Evolutionary conservation across 2,797 vertebrate genomes (phyloP).

Genomic region (Manis javanica): DNA sequence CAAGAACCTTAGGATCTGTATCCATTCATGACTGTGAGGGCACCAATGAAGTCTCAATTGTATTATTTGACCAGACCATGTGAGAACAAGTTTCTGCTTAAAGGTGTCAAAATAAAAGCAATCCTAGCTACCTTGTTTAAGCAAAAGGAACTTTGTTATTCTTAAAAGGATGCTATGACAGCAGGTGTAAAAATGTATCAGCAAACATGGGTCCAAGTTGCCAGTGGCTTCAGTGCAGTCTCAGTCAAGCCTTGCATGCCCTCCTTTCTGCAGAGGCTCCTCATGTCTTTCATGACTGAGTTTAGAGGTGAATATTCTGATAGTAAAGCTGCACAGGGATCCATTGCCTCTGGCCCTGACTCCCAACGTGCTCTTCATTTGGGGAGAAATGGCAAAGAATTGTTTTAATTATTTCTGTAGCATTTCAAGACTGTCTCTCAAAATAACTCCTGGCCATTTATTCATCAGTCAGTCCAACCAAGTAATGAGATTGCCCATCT

Average conservation of each 20-base stretch:
- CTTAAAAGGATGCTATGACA: no score
- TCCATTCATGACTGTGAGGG: not conserved
- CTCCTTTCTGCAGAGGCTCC: not conserved
- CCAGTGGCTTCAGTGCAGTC: not conserved
- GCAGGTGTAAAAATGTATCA: not conserved
- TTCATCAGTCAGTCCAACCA: not conserved
- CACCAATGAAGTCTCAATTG: not conserved
- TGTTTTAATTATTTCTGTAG: not conserved
- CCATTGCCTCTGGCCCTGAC: not conserved
- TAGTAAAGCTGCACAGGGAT: not conserved
- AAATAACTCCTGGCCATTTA: not conserved
- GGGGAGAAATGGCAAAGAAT: not conserved
- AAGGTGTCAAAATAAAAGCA: not conserved
- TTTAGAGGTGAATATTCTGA: not conserved
- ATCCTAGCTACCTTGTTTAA: not conserved
- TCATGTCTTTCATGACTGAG: not conserved
- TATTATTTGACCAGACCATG: not conserved
- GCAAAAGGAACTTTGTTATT: not conserved
- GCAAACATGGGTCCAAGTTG: not conserved
- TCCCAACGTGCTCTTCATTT: accelerated
- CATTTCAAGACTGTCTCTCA: not conserved
- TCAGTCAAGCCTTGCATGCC: not conserved
- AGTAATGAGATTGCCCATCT: not conserved
- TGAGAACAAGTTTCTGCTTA: not conserved
- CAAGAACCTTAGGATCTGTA: not conserved